Conservation (phyloP, 2,888 invertebrate species). For the Macrosoma leucophasiata region DNA sequence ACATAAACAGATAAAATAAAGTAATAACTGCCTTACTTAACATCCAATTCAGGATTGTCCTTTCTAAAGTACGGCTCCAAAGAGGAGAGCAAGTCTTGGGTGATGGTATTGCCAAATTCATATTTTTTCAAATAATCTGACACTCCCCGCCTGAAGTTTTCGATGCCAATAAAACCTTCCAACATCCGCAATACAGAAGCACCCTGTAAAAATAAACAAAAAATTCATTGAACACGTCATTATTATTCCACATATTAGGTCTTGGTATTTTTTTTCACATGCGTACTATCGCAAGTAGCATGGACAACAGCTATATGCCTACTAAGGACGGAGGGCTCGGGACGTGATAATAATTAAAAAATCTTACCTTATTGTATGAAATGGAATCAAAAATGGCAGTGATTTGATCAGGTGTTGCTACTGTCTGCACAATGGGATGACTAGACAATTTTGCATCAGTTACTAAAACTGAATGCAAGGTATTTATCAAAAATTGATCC, state of each 20-base stretch:
- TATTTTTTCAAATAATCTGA: conserved; percentile 83
- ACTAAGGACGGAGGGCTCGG: too few relatives aligned
- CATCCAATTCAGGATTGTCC: too few relatives aligned
- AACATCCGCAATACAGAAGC: conserved; percentile 92
- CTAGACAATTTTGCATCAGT: conserved; percentile 88
- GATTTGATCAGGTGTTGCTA: conserved; percentile 91
- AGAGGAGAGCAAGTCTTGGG: conserved; percentile 83
- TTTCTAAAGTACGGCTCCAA: conserved; percentile 75
- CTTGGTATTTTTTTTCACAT: too few relatives aligned
- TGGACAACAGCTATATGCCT: too few relatives aligned
- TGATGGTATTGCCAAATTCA: conserved; percentile 85
- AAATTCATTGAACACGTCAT: too few relatives aligned
- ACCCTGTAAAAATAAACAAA: conserved; percentile 71
- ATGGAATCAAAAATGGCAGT: conserved; percentile 94
- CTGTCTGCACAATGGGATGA: conserved; percentile 92
- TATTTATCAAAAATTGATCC: conserved; percentile 83
- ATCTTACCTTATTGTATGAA: conserved; percentile 88
- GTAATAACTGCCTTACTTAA: too few relatives aligned
- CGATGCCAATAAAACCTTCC: conserved; percentile 84
- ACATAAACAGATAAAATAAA: too few relatives aligned
- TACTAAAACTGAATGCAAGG: conserved; percentile 82
- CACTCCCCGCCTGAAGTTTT: conserved; percentile 83
- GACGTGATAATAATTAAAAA: too few relatives aligned
- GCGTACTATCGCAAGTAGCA: too few relatives aligned
- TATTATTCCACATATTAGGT: too few relatives aligned